These are phyloP conservation scores for Cyprichromis sp. DNA, from an alignment of 2,113 vertebrate genomes.

Conservation along the genomic window DNA sequence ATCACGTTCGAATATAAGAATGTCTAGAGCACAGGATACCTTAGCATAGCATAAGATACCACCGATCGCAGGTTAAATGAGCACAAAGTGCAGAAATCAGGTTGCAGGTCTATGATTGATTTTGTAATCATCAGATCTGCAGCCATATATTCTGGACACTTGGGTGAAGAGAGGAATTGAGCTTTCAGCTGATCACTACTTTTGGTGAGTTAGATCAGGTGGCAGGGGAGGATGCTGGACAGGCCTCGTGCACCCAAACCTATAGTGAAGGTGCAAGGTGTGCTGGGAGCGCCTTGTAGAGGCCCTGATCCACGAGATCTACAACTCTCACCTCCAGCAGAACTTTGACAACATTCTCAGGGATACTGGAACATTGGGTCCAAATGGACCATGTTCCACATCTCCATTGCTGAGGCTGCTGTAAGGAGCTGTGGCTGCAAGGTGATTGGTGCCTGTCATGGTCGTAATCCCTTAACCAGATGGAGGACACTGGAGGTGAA, in stretches of 20 bases:
- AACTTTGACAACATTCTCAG: neutral
- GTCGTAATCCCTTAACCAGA: neutral
- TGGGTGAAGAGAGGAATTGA: neutral
- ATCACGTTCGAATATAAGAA: neutral
- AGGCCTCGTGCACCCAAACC: neutral
- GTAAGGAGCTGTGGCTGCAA: neutral
- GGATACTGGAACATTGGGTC: neutral
- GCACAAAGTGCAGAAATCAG: neutral
- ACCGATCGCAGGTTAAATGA: neutral
- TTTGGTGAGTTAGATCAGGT: neutral
- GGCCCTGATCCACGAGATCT: fast-evolving
- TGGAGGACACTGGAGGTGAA: neutral
- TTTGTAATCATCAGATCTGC: neutral
- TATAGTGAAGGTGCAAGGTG: fast-evolving
- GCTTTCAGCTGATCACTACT: neutral
- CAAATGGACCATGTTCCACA: neutral
- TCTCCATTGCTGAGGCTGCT: neutral
- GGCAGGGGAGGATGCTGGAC: neutral
- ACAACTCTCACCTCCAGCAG: neutral
- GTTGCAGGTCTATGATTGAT: neutral
- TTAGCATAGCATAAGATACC: neutral
- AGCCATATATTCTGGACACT: neutral
- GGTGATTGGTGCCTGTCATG: neutral
- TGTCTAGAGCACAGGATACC: neutral
- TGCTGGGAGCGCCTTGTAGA: fast-evolving